Evolutionary conservation across 2,797 vertebrate genomes (phyloP).

Genomic region (Chloroceryle inda): DNA sequence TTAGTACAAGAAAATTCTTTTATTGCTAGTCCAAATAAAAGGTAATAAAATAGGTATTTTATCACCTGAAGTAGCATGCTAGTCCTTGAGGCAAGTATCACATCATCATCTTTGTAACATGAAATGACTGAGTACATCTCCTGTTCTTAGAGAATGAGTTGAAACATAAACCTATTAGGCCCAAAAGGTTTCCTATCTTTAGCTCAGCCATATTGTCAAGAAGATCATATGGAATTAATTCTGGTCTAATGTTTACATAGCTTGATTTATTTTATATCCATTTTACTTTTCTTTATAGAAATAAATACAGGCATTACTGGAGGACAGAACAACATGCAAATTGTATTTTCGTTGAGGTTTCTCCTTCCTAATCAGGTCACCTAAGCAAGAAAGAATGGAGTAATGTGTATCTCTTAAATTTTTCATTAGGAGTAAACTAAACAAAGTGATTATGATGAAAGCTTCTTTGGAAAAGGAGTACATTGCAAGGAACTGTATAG

Average conservation of each 20-base stretch:
- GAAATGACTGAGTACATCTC: neutral
- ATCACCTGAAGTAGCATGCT: neutral
- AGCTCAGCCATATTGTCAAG: neutral
- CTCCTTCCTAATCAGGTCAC: neutral
- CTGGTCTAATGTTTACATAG: neutral
- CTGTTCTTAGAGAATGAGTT: neutral
- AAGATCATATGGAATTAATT: neutral
- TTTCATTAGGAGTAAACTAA: constrained; percentile 5
- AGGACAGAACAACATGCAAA: neutral
- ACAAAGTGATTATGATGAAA: neutral
- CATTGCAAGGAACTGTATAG: neutral
- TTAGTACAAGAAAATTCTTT: neutral
- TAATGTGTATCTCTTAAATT: neutral
- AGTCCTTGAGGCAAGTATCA: neutral
- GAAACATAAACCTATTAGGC: neutral
- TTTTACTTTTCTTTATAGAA: neutral
- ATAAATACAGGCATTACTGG: neutral
- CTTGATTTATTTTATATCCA: neutral
- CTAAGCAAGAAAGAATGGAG: neutral
- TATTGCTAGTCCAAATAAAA: neutral
- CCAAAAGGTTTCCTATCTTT: neutral
- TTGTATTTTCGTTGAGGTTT: neutral
- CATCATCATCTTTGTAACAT: neutral
- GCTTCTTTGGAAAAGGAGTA: neutral
- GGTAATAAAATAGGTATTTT: neutral